Percentiles rank a stretch among this genome's conserved stretches.
Conservation (phyloP, 2,113 vertebrate genomes). For the Origma solitaria region DNA sequence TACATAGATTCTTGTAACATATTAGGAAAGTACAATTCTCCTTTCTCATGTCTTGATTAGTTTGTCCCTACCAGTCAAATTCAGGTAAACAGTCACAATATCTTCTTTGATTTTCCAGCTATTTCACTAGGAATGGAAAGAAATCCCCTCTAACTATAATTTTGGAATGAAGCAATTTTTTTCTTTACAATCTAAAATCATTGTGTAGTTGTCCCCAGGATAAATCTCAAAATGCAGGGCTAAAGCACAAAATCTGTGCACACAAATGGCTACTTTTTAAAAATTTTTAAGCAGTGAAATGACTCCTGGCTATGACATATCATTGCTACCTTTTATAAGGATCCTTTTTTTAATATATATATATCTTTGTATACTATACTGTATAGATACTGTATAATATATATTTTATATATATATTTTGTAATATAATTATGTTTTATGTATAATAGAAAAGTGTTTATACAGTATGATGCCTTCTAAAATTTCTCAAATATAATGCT, state of each 20-base stretch:
- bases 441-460: not conserved
- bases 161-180: not conserved
- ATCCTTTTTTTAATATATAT: too few species aligned
- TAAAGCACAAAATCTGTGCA: not conserved
- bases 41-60: not conserved
- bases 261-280: not conserved
- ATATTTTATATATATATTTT: too few species aligned
- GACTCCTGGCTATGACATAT: not conserved
- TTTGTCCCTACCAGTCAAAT: not conserved
- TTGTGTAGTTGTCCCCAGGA: not conserved
- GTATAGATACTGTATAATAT: too few species aligned
- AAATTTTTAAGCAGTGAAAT: not conserved
- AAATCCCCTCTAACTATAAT: not conserved
- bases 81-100: not conserved
- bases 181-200: not conserved
- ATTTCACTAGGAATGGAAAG: not conserved
- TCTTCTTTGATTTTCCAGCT: not conserved
- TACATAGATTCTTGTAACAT: not conserved
- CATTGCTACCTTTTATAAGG: not conserved
- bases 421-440: not conserved
- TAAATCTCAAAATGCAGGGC: not conserved
- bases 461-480: not conserved
- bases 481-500: not conserved
- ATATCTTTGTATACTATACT: too few species aligned
- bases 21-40: not conserved